Conservation (phyloP, 2,888 invertebrate genomes). For the Rotaria macrura region DNA sequence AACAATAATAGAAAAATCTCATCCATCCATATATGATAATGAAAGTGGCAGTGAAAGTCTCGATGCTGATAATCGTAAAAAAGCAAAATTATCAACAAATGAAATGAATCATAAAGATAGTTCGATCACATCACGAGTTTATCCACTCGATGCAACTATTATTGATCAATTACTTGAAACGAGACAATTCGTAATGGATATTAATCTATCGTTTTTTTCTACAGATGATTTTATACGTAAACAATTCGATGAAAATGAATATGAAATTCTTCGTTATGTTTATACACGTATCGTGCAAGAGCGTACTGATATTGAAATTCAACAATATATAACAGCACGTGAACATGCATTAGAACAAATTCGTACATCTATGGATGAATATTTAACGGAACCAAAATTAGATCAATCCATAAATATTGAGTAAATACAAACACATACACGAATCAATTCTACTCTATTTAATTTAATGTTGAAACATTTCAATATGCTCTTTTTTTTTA, state of each 20-base stretch:
- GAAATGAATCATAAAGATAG: neutral
- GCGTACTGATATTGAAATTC: neutral
- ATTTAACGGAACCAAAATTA: neutral
- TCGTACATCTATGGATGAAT: neutral
- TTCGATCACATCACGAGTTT: neutral
- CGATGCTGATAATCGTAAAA: neutral
- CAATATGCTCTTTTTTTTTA: neutral
- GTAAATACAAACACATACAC: too few relatives aligned
- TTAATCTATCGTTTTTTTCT: neutral
- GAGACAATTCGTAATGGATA: neutral
- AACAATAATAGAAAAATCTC: neutral
- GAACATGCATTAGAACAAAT: constrained; percentile 12
- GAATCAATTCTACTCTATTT: too few relatives aligned
- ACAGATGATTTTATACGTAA: neutral
- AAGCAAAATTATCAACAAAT: neutral
- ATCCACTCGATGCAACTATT: constrained; percentile 9
- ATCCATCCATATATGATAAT: neutral
- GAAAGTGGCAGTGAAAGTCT: constrained; percentile 12
- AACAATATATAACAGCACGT: neutral
- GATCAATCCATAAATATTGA: neutral
- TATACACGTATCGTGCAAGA: constrained; percentile 15
- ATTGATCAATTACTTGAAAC: neutral
- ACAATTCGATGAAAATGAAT: constrained; percentile 18
- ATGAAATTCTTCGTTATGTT: neutral
- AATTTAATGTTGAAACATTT: too few relatives aligned